These are phyloP conservation scores for Dendrocincla tyrannina DNA, from an alignment of 2,797 vertebrate species.

Conservation along the genomic window DNA sequence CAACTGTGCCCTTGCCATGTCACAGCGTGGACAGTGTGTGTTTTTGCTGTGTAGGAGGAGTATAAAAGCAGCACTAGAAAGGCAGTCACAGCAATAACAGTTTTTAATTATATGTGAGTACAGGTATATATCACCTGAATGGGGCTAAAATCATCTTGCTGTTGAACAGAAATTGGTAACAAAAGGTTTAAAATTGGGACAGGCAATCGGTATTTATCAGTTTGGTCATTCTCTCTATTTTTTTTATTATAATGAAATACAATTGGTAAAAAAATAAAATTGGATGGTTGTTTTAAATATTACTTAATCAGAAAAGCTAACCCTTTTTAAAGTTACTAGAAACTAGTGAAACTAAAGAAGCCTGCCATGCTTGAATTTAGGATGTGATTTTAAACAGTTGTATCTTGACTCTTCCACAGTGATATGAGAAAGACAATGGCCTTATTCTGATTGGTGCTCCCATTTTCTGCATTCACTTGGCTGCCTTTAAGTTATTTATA, in stretches of 20 bases:
- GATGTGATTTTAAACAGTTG: background rate
- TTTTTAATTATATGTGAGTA: background rate
- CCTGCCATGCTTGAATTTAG: background rate
- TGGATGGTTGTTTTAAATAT: background rate
- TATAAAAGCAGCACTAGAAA: background rate
- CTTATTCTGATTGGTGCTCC: background rate
- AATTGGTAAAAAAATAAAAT: background rate
- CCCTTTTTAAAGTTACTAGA: background rate
- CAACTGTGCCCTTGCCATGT: background rate
- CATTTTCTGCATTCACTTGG: background rate
- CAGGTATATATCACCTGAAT: background rate
- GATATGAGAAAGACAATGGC: background rate
- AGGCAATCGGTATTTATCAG: background rate
- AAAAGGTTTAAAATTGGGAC: background rate
- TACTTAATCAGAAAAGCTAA: background rate
- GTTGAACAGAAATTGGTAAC: background rate
- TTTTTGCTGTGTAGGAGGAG: background rate
- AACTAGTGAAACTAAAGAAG: background rate
- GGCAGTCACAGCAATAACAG: background rate
- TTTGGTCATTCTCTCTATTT: background rate
- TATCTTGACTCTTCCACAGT: background rate
- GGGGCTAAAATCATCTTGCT: background rate
- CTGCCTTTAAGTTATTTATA: constrained; percentile 21
- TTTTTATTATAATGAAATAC: background rate
- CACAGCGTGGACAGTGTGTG: background rate